Percentiles rank a stretch among this genome's conserved stretches.
Evolutionary conservation across 2,888 invertebrate genomes (phyloP).

Genomic region (Ceratothoa steindachneri): DNA sequence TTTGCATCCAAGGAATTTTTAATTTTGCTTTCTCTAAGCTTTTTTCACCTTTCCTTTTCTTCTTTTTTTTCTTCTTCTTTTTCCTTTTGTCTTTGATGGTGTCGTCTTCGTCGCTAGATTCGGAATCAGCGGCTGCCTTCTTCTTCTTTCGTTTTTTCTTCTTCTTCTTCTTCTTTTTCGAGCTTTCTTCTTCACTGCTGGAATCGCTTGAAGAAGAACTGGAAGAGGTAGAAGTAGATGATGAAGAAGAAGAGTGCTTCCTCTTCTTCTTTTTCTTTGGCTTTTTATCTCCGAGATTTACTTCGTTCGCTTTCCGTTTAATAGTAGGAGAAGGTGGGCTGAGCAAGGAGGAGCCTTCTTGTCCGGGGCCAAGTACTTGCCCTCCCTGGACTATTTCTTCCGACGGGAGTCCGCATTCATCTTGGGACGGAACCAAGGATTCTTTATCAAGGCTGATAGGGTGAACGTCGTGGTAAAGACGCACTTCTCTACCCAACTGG

Average conservation of each 20-base stretch:
- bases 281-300: not conserved
- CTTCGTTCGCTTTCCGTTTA: not conserved
- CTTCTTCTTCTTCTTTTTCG: constrained; percentile 13
- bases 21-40: not conserved
- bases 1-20: no score
- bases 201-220: not conserved
- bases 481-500: not conserved
- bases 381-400: not conserved
- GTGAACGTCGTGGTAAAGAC: not conserved
- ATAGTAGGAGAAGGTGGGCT: not conserved
- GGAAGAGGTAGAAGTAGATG: not conserved
- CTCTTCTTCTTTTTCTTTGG: not conserved
- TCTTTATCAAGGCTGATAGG: not conserved
- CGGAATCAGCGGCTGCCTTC: not conserved
- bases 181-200: not conserved
- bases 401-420: not conserved
- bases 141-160: not conserved
- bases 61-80: constrained; percentile 17
- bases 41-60: not conserved
- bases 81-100: not conserved
- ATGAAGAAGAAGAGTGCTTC: not conserved
- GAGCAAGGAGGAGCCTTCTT: not conserved
- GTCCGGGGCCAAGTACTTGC: not conserved
- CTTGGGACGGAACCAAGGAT: not conserved
- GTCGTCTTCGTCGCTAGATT: not conserved